These are phyloP conservation scores for cat (Felis catus) DNA, from an alignment of 2,113 vertebrate genomes.

Conservation along the genomic window DNA sequence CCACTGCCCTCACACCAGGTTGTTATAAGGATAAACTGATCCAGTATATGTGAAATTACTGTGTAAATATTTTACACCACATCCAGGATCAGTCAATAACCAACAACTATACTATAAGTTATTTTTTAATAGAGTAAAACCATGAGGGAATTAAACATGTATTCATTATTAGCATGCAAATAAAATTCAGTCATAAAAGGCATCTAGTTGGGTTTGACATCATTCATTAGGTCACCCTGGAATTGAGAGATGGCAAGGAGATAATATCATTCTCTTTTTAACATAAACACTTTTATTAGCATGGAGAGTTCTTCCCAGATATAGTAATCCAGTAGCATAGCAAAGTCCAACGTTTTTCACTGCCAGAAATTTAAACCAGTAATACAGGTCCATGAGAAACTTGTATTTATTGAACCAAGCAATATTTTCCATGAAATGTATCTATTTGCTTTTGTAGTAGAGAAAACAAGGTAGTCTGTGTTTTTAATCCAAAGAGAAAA, in stretches of 20 bases:
- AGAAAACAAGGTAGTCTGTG: conserved; percentile 44
- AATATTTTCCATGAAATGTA: conserved; percentile 54
- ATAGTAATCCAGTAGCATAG: conserved; percentile 50
- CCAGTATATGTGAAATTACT: conserved; percentile 36
- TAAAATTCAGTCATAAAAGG: conserved; percentile 58
- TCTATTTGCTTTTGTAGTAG: conserved; percentile 46
- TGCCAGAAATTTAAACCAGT: conserved; percentile 56
- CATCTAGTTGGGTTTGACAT: conserved; percentile 48
- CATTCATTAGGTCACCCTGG: conserved; percentile 34
- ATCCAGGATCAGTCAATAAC: conserved; percentile 31
- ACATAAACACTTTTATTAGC: conserved; percentile 52
- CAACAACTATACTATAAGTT: conserved; percentile 14
- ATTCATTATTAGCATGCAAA: conserved; percentile 45
- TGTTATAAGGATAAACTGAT: background rate
- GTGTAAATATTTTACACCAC: conserved; percentile 24
- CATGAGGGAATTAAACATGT: conserved; percentile 42
- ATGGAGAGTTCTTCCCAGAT: conserved; percentile 41
- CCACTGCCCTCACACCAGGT: background rate
- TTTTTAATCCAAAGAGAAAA: conserved; percentile 51
- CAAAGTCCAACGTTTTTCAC: conserved; percentile 65
- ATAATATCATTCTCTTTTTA: conserved; percentile 41
- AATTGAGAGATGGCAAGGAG: conserved; percentile 50
- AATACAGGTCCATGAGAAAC: conserved; percentile 55
- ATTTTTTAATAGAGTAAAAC: conserved; percentile 49
- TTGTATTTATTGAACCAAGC: conserved; percentile 53